Percentiles rank a stretch among this genome's conserved stretches.
These are phyloP conservation scores for Bradypodion ventrale DNA, from an alignment of 2,797 vertebrate species.

Conservation along the genomic window DNA sequence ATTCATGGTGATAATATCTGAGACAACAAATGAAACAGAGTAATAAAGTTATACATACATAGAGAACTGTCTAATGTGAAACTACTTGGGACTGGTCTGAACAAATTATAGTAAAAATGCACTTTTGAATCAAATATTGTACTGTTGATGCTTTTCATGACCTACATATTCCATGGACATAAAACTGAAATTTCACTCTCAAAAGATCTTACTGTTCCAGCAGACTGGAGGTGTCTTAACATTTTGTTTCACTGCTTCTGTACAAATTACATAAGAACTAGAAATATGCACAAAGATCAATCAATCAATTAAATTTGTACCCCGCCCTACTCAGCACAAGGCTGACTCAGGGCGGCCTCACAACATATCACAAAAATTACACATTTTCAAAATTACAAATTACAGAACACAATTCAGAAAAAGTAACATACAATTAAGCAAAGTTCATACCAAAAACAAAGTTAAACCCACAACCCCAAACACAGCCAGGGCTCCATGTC, in stretches of 20 bases:
- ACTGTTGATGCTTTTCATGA: background rate
- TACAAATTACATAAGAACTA: background rate
- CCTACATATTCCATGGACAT: constrained; percentile 33
- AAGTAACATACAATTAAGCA: too few relatives aligned
- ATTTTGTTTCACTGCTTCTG: constrained; percentile 1
- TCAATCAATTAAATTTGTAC: too few relatives aligned
- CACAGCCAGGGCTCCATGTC: too few relatives aligned
- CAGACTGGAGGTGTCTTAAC: background rate
- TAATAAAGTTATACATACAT: background rate
- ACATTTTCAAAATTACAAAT: too few relatives aligned
- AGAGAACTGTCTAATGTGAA: background rate
- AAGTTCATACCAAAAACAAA: too few relatives aligned
- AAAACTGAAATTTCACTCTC: constrained; percentile 2
- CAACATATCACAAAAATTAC: too few relatives aligned
- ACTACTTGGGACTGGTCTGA: background rate
- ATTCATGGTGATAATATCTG: fast-evolving
- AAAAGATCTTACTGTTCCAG: background rate
- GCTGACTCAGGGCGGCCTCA: too few relatives aligned
- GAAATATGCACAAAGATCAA: background rate
- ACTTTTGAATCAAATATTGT: background rate
- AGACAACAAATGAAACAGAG: fast-evolving
- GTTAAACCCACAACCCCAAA: too few relatives aligned
- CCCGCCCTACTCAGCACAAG: too few relatives aligned
- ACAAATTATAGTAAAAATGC: background rate
- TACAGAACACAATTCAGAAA: too few relatives aligned